Conservation (phyloP, 92 coral and sea anemone genomes). For the Porites divaricata region DNA sequence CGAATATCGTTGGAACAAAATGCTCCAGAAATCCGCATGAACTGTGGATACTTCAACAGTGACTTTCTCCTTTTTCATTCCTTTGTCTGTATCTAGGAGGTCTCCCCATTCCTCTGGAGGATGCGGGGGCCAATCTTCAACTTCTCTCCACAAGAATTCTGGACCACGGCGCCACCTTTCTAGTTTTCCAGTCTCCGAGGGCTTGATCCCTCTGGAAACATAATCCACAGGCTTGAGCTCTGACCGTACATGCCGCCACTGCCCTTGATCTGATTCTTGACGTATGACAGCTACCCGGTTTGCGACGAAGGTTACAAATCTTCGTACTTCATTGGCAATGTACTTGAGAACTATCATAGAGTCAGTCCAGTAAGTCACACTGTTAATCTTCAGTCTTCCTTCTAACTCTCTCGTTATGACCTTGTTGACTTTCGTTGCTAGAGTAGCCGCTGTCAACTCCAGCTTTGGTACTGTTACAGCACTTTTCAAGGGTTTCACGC, state of each 20-base stretch:
- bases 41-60: constrained; percentile 43
- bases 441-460: constrained; percentile 67
- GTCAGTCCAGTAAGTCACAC: constrained; percentile 69
- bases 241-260: constrained; percentile 64
- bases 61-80: constrained; percentile 45
- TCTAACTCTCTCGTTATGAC: constrained; percentile 48
- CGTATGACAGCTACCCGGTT: constrained; percentile 65
- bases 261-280: constrained; percentile 52
- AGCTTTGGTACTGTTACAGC: constrained; percentile 65
- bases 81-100: constrained; percentile 46
- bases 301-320: constrained; percentile 66
- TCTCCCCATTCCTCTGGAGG: constrained; percentile 40
- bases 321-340: constrained; percentile 50
- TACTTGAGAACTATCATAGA: constrained; percentile 61
- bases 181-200: constrained; percentile 55
- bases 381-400: constrained; percentile 54
- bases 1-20: constrained; percentile 59
- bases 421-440: constrained; percentile 44
- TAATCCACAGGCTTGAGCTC: constrained; percentile 68
- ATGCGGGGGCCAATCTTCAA: constrained; percentile 66
- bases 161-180: constrained; percentile 67
- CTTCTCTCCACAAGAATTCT: constrained; percentile 61
- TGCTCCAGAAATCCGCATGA: constrained; percentile 48
- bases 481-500: constrained; percentile 59
- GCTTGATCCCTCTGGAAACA: constrained; percentile 66